Conservation (phyloP, 2,797 vertebrate species). For the Thunnus albacares region DNA sequence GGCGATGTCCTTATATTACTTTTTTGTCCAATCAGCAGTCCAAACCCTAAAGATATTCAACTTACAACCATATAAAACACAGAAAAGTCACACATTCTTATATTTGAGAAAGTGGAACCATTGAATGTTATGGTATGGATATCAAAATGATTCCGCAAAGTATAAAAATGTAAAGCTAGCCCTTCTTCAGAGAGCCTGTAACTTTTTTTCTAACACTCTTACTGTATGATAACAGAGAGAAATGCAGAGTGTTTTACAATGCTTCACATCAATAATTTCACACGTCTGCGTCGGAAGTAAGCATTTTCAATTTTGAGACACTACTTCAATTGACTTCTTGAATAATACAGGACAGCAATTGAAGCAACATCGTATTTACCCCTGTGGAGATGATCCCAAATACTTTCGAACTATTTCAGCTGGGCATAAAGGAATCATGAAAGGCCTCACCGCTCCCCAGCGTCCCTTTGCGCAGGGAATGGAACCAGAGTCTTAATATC, state of each 20-base stretch:
- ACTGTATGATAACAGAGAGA: conserved; percentile 63
- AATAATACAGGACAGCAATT: conserved; percentile 81
- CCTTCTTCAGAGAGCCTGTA: conserved; percentile 25
- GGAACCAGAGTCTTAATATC: conserved; percentile 84
- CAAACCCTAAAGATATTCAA: neutral
- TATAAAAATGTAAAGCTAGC: conserved; percentile 26
- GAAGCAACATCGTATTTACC: conserved; percentile 77
- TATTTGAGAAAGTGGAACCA: neutral
- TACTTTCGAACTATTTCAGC: conserved; percentile 82
- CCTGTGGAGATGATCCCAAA: conserved; percentile 81
- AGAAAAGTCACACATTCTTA: neutral
- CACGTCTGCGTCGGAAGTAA: conserved; percentile 62
- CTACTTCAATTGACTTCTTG: conserved; percentile 74
- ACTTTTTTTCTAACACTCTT: conserved; percentile 52
- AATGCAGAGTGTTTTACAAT: conserved; percentile 59
- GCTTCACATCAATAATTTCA: conserved; percentile 80
- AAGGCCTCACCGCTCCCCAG: conserved; percentile 77
- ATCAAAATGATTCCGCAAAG: conserved; percentile 43
- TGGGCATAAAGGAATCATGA: conserved; percentile 85
- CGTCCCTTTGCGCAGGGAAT: conserved; percentile 79
- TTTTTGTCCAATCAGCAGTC: neutral
- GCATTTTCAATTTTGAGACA: conserved; percentile 75
- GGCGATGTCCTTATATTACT: too few relatives aligned
- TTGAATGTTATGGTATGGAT: neutral
- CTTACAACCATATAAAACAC: neutral